Evolutionary conservation across 2,888 invertebrate species (phyloP), one percentile per base, ranked within the genome.

Genomic region (Odontomyia ornata): DNA sequence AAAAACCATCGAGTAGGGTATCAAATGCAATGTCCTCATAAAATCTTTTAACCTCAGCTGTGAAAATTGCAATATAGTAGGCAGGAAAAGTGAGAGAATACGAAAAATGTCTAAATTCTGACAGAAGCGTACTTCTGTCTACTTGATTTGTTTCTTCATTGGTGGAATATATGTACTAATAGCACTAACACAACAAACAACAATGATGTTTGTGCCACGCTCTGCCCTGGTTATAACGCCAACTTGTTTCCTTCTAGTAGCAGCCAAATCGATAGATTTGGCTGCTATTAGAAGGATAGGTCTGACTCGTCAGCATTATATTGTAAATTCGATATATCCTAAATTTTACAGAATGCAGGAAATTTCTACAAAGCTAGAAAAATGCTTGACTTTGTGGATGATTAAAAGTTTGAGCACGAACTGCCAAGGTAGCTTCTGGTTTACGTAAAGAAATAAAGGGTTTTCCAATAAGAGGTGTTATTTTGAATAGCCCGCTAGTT

Each of bases 251-350:
- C 81, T 78, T 4, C 85, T 85, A 77, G 82, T 86, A 46, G 79
- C 71, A 82, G n/a, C n/a, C n/a, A n/a, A n/a, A n/a, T n/a, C 80
- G n/a, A n/a, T n/a, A n/a, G n/a, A 83, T 84, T 27, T 52, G 4
- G 5, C 81, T 78, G n/a, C 84, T 82, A 76, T 81, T 84, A 23
- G 21, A 60, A 71, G 85, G 85, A n/a, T n/a, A n/a, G n/a, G n/a
- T n/a, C 0, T 87, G 86, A 2, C 81, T 88, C 86, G 80, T 87
- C 86, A 30, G 84, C 77, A 79, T 86, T 86, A 77, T 83, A 86
- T n/a, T n/a, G n/a, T n/a, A 65, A 86, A 84, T 28, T 18, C 4
- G 30, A 25, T n/a, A n/a, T n/a, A n/a, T n/a, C 23, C n/a, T 7
- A 65, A 28, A 65, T 9, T 1, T 30, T n/a, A n/a, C 30, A 27